phyloP scores from a whole-genome alignment of 2,888 invertebrate species.

The Barypeithes pellucidus region DNA sequence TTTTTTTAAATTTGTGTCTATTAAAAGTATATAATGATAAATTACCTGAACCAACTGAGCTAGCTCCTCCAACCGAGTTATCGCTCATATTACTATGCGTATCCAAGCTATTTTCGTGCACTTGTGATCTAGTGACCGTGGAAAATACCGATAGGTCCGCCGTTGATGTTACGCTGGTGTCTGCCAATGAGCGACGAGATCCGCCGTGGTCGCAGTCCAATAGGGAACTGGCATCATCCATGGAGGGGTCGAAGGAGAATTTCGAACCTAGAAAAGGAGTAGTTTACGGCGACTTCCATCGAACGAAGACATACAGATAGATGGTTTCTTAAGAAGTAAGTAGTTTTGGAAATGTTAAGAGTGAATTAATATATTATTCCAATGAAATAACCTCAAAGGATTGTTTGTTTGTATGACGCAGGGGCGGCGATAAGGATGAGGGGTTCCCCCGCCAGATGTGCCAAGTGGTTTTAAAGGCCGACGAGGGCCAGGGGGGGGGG shows the following conservation, averaged over 20 bases:
- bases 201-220: constrained; percentile 76
- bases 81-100: constrained; percentile 85
- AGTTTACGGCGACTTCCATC: neutral
- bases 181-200: constrained; percentile 85
- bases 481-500: no score
- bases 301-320: neutral
- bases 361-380: neutral
- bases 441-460: no score
- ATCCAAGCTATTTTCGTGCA: constrained; percentile 82
- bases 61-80: constrained; percentile 77
- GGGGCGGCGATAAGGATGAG: no score
- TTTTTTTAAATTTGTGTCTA: no score
- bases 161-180: constrained; percentile 88
- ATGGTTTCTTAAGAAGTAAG: constrained; percentile 3
- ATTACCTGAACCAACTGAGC: constrained; percentile 68
- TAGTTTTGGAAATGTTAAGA: neutral
- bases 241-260: constrained; percentile 77
- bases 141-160: constrained; percentile 88
- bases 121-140: constrained; percentile 80
- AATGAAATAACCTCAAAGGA: neutral
- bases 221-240: constrained; percentile 81
- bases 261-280: constrained; percentile 73
- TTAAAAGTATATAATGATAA: no score
- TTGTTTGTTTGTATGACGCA: no score
- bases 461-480: no score